Conservation (phyloP, 2,797 vertebrate genomes). For the Propithecus perrieri region DNA sequence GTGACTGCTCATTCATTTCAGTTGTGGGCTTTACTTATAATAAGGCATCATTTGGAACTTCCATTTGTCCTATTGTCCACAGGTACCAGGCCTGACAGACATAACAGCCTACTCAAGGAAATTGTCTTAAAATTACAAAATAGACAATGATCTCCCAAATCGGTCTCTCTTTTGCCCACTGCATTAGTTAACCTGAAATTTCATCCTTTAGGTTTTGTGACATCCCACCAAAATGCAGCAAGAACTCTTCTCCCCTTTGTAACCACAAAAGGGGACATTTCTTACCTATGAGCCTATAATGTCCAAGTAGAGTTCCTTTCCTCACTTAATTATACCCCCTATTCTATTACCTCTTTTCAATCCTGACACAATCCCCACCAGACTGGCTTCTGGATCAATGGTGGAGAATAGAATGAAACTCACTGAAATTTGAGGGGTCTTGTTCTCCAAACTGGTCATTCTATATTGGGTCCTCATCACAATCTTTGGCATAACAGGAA, state of each 20-base stretch:
- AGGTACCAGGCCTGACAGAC: neutral
- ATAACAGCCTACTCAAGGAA: neutral
- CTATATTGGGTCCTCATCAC: neutral
- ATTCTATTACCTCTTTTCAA: neutral
- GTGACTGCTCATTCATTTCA: neutral
- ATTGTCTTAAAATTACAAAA: neutral
- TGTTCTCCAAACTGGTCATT: neutral
- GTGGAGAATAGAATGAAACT: neutral
- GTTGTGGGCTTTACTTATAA: neutral
- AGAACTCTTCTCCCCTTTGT: neutral
- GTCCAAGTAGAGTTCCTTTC: neutral
- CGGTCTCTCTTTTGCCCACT: neutral
- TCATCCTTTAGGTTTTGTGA: neutral
- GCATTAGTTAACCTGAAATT: neutral
- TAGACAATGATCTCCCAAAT: neutral
- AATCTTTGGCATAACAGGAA: neutral
- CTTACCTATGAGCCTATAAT: neutral
- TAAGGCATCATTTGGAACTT: neutral
- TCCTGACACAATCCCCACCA: neutral
- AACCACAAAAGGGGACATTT: neutral
- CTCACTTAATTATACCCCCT: neutral
- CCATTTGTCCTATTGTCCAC: neutral
- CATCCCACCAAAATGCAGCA: neutral
- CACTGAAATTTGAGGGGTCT: neutral
- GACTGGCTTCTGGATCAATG: neutral